phyloP scores from a whole-genome alignment of 2,113 vertebrate genomes.

The Aldabrachelys gigantea region DNA sequence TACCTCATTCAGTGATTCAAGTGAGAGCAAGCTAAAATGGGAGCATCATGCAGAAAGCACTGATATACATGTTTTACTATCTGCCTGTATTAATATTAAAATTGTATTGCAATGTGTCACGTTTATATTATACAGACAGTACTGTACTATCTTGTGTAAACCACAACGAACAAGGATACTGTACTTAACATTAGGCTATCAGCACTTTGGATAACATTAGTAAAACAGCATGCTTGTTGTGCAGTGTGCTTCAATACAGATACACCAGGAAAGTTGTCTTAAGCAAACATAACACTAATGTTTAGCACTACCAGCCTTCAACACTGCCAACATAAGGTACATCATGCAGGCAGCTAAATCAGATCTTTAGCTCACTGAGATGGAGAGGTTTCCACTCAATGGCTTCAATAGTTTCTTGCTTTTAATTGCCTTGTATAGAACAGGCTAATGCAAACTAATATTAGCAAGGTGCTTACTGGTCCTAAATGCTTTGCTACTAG shows the following conservation, averaged over 20 bases:
- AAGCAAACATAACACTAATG: background rate
- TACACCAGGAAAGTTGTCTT: background rate
- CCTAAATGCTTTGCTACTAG: background rate
- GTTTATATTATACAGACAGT: background rate
- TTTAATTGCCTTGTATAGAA: background rate
- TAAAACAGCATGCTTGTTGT: slow-evolving; percentile 6
- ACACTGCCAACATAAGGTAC: background rate
- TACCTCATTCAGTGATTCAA: background rate
- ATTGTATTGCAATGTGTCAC: background rate
- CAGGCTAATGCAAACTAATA: background rate
- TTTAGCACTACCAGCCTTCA: background rate
- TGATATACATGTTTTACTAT: background rate
- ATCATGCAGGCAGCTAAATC: background rate
- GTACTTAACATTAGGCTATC: background rate
- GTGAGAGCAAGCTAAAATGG: background rate
- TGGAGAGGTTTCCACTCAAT: background rate
- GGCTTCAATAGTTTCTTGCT: background rate
- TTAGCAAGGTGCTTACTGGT: background rate
- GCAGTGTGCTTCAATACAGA: background rate
- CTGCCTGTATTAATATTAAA: background rate
- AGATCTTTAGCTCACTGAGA: background rate
- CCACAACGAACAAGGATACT: background rate
- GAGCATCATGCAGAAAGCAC: background rate
- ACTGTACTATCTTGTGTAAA: background rate
- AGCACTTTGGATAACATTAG: background rate